Conservation (phyloP, 2,888 invertebrate species). For the Andrena trimmerana region DNA sequence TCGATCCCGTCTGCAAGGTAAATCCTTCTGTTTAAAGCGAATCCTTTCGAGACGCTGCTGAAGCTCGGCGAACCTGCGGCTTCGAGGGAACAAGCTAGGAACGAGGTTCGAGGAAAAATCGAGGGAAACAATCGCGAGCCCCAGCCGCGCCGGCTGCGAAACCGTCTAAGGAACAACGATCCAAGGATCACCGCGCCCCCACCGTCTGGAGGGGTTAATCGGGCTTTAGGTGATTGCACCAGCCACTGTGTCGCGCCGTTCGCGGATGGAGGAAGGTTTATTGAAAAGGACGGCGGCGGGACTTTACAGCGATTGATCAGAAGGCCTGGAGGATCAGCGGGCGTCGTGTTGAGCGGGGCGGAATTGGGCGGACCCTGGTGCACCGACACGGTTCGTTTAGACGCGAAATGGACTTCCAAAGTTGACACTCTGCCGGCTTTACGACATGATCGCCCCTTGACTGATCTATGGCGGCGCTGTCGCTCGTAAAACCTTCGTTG, state of each 20-base stretch:
- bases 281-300: conserved; percentile 51
- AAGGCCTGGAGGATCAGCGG: conserved; percentile 12
- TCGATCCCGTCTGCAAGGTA: conserved; percentile 61
- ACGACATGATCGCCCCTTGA: conserved; percentile 34
- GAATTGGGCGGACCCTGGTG: conserved; percentile 9
- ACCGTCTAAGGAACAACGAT: background rate
- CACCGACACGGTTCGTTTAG: conserved; percentile 42
- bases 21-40: conserved; percentile 71
- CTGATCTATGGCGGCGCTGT: conserved; percentile 21
- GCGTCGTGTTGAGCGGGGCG: conserved; percentile 24
- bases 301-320: conserved; percentile 51
- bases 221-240: conserved; percentile 30
- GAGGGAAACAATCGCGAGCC: background rate
- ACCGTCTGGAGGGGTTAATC: conserved; percentile 34
- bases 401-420: conserved; percentile 30
- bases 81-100: conserved; percentile 13
- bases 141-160: background rate
- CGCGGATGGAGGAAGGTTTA: conserved; percentile 53
- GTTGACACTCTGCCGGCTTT: conserved; percentile 49
- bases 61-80: conserved; percentile 37
- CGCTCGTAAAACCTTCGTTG: conserved; percentile 31
- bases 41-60: conserved; percentile 44
- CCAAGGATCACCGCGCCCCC: background rate
- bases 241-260: conserved; percentile 57
- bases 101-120: conserved; percentile 18